Base-by-base conservation (phyloP, 2,113 vertebrate species). In the Poeciliopsis turrubarensis region DNA sequence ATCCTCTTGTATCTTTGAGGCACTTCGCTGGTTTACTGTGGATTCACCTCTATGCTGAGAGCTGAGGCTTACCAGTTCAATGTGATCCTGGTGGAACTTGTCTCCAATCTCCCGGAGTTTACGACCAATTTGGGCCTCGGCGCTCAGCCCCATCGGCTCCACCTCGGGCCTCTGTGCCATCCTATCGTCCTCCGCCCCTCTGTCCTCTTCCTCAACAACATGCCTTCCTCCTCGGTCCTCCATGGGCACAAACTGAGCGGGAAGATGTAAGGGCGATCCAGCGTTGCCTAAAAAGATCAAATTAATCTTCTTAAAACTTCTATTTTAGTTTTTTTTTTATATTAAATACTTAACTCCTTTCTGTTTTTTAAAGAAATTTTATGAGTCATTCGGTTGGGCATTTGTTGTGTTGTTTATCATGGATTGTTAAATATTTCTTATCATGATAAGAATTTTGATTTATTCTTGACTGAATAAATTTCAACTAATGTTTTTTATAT, bases 51-150 rank as follows among this genome's bases (percentile, higher is more conserved):
- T 6, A 65, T 11, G 63, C 31, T 44, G 4, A 5, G 47, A 3
- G 30, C 13, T 1, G 19, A 72, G 61, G 25, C 92, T 92, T 81
- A 94, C 93, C 93, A 90, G 72, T 74, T 92, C 91, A 60, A 92
- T 54, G 31, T 93, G 92, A 68, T 94, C 91, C 74, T 91, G 90
- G n/a, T 94, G 83, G 88, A 94, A 93, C 86, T 90, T 88, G 91
- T 94, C 93, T 70, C 93, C 93, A 14, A 94, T 94, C 78, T 93
- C 90, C 76, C 92, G 91, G 26, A 94, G 92, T 79, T 93, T 94
- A 19, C 89, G 93, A 14, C 93, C 93, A 27, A 94, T 91, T 73
- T 91, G 88, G 30, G 67, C 87, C 87, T 94, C 92, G 0, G 75
- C 81, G 77, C 93, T 94, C 85, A 88, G 22, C 44, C 65, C 90